A percentile compares a stretch with the other conserved stretches of the same genome.
These are phyloP conservation scores for Leptura quadrifasciata DNA, from an alignment of 2,888 invertebrate species.

Conservation along the genomic window DNA sequence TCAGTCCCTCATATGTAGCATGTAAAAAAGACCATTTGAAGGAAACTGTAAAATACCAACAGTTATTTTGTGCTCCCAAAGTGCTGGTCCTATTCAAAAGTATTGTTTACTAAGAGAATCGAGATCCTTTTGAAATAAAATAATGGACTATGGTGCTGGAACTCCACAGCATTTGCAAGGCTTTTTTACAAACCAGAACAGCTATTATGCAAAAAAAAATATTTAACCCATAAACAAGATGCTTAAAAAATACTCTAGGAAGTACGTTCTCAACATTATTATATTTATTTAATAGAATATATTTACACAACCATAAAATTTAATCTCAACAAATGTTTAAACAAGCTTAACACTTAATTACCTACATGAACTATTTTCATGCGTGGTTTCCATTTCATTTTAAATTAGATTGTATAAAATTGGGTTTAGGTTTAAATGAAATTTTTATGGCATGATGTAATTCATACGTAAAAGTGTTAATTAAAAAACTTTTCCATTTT, in stretches of 20 bases:
- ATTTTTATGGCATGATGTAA: not conserved
- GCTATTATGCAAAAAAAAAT: too few relatives aligned
- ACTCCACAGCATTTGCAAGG: too few relatives aligned
- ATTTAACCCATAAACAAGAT: too few relatives aligned
- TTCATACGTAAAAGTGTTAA: not conserved
- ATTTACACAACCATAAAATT: constrained; percentile 32
- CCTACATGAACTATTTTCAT: constrained; percentile 18
- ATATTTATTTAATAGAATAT: constrained; percentile 23
- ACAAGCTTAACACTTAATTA: constrained; percentile 26
- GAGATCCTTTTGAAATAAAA: too few relatives aligned
- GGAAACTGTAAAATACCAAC: too few relatives aligned
- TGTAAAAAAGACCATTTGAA: too few relatives aligned
- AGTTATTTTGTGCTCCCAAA: too few relatives aligned
- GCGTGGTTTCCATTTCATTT: constrained; percentile 19
- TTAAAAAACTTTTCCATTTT: not conserved
- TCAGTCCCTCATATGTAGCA: too few relatives aligned
- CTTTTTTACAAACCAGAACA: too few relatives aligned
- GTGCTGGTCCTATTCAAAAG: too few relatives aligned
- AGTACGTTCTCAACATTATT: constrained; percentile 3
- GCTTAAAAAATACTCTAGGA: not conserved
- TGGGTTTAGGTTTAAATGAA: not conserved
- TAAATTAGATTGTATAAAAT: constrained; percentile 12
- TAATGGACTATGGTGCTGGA: too few relatives aligned
- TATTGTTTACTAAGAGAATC: too few relatives aligned
- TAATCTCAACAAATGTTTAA: constrained; percentile 37